A percentile compares a stretch with the other conserved stretches of the same genome.
Conservation (phyloP, 2,113 vertebrate species). For the Anarrhichthys ocellatus region DNA sequence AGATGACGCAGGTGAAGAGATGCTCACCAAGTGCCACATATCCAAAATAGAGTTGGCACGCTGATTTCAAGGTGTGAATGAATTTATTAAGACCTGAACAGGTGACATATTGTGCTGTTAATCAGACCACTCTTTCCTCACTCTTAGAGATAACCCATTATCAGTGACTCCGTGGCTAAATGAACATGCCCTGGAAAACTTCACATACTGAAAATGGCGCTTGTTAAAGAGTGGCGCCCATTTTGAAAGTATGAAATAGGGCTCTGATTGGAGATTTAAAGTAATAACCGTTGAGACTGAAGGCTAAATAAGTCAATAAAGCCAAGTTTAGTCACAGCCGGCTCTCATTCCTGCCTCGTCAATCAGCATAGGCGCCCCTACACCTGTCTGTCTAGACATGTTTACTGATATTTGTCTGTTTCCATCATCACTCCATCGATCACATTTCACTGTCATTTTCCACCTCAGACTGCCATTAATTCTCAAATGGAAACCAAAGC, state of each 20-base stretch:
- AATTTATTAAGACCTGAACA: constrained; percentile 43
- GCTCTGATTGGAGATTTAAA: constrained; percentile 65
- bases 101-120: constrained; percentile 45
- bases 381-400: constrained; percentile 72
- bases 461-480: constrained; percentile 77
- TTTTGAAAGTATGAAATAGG: constrained; percentile 74
- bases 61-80: constrained; percentile 58
- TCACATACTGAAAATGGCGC: constrained; percentile 44
- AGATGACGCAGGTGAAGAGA: constrained; percentile 20
- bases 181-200: constrained; percentile 69
- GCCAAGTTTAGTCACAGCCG: constrained; percentile 76
- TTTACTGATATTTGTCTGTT: constrained; percentile 71
- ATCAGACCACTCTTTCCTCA: constrained; percentile 44
- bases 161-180: constrained; percentile 51
- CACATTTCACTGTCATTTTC: constrained; percentile 76
- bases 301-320: constrained; percentile 76
- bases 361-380: constrained; percentile 52
- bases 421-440: constrained; percentile 70
- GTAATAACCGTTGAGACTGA: constrained; percentile 59
- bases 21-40: constrained; percentile 58
- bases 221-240: constrained; percentile 49
- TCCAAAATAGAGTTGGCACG: constrained; percentile 49
- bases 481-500: constrained; percentile 82
- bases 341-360: constrained; percentile 65
- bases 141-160: constrained; percentile 61